A percentile compares a stretch with the other conserved stretches of the same genome.
Evolutionary conservation across 2,797 vertebrate species (phyloP).

Genomic region (Poeciliopsis gracilis): DNA sequence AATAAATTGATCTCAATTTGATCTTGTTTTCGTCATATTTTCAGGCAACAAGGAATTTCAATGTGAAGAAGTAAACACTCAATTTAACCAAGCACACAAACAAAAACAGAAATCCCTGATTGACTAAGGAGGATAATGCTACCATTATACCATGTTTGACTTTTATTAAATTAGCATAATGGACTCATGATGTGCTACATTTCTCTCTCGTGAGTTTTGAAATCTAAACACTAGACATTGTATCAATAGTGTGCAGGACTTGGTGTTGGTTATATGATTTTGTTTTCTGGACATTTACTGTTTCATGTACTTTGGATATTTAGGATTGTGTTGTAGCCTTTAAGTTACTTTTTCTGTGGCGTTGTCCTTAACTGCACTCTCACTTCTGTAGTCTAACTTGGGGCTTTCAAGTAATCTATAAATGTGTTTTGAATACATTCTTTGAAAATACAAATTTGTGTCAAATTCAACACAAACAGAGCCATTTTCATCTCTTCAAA

Average conservation of each 20-base stretch:
- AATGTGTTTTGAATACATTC: background rate
- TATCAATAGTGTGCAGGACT: background rate
- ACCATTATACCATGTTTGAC: background rate
- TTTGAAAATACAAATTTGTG: background rate
- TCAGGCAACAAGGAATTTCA: background rate
- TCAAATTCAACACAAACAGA: background rate
- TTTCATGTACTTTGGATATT: background rate
- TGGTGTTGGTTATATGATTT: background rate
- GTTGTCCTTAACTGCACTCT: background rate
- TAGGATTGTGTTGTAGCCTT: background rate
- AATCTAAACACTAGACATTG: background rate
- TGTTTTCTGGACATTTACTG: background rate
- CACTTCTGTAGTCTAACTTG: background rate
- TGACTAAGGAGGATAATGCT: background rate
- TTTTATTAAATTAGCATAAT: background rate
- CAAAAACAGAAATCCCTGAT: background rate
- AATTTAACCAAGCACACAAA: background rate
- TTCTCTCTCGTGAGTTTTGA: background rate
- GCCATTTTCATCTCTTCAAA: background rate
- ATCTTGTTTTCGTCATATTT: background rate
- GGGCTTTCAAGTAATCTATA: background rate
- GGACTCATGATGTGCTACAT: background rate
- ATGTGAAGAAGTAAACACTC: background rate
- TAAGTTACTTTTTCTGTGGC: background rate
- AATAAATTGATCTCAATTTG: background rate